Conservation (phyloP, 2,113 vertebrate species). For the Cettia cetti region DNA sequence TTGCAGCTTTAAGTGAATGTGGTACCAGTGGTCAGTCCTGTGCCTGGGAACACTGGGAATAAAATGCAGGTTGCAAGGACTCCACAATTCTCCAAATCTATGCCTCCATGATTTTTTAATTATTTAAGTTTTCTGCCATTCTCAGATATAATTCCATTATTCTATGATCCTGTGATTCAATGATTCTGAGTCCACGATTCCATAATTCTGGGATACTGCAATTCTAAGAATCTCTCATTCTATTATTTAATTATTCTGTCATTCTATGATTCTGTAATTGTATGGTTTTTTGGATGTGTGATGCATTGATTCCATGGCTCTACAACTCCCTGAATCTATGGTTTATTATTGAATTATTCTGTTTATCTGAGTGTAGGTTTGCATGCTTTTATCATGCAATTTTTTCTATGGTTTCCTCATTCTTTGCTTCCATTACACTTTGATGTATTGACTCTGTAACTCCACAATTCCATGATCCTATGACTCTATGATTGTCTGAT, state of each 20-base stretch:
- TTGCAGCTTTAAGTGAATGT: background rate
- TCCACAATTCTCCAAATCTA: background rate
- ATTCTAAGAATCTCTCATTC: background rate
- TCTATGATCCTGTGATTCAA: background rate
- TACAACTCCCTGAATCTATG: background rate
- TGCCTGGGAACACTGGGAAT: background rate
- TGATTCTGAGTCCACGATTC: accelerated
- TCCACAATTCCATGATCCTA: background rate
- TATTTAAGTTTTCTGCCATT: background rate
- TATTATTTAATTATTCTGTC: no score
- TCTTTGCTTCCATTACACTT: background rate
- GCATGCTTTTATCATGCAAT: no score
- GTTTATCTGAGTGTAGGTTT: background rate
- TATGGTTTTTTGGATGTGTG: background rate
- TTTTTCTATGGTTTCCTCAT: background rate
- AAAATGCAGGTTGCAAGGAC: background rate
- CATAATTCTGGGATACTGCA: background rate
- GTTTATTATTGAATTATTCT: background rate
- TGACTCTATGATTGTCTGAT: background rate
- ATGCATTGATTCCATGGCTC: no score
- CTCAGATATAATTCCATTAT: background rate
- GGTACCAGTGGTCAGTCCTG: background rate
- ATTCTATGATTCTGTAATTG: background rate
- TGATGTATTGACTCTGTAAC: background rate
- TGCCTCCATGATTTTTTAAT: background rate